These are phyloP conservation scores for Thamnophis sirtalis DNA, from an alignment of 2,113 vertebrate species.

Conservation along the genomic window DNA sequence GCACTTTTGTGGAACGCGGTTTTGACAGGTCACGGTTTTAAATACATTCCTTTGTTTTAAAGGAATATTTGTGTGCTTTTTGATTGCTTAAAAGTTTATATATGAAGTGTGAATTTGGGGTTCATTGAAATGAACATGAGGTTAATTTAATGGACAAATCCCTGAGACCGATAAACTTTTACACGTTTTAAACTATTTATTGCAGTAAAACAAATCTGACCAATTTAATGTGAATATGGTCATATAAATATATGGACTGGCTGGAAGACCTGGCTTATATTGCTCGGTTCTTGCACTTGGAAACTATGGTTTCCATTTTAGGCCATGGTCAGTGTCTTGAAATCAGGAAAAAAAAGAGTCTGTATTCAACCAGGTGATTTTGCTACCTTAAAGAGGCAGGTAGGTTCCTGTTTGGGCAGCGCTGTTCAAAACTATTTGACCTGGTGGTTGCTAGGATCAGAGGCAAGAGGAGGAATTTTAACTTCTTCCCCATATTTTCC, in stretches of 20 bases:
- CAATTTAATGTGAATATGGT: background rate
- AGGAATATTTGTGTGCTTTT: background rate
- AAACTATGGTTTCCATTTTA: background rate
- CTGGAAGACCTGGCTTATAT: background rate
- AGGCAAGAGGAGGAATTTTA: constrained; percentile 8
- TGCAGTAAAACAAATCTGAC: background rate
- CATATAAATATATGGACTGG: background rate
- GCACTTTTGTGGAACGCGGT: too few relatives aligned
- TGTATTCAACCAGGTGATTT: background rate
- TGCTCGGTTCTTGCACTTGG: background rate
- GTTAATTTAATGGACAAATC: background rate
- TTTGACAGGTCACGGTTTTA: too few relatives aligned
- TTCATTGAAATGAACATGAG: background rate
- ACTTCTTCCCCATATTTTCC: background rate
- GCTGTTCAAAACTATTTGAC: constrained; percentile 2
- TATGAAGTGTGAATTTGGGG: background rate
- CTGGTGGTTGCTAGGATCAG: constrained; percentile 12
- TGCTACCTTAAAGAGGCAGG: constrained; percentile 19
- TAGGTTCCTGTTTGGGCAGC: constrained; percentile 18
- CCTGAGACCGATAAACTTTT: background rate
- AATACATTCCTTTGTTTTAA: background rate
- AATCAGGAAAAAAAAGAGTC: background rate
- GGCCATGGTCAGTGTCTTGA: background rate
- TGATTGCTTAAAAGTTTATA: background rate
- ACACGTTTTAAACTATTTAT: background rate